Conservation (phyloP, 2,797 vertebrate species). For the Monodelphis domestica region DNA sequence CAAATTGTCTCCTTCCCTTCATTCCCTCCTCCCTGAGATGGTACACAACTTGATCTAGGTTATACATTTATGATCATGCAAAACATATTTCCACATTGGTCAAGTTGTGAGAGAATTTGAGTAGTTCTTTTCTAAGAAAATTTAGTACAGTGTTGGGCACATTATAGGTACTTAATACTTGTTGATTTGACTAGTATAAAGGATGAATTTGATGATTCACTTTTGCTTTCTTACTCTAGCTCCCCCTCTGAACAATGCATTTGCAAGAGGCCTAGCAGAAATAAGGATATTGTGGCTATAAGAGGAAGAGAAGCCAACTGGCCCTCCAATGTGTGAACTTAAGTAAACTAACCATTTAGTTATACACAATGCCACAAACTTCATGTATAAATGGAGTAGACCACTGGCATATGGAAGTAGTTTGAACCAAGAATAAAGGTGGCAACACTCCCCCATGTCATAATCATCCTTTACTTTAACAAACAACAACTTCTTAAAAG, state of each 20-base stretch:
- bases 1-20: too few species aligned
- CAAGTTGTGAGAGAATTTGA: too few species aligned
- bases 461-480: neutral
- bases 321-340: neutral
- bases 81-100: too few species aligned
- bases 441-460: neutral
- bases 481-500: neutral
- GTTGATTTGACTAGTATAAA: neutral
- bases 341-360: conserved; percentile 19
- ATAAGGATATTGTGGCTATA: neutral
- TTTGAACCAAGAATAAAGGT: neutral
- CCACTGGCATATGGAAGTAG: neutral
- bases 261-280: neutral
- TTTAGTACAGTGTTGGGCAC: neutral
- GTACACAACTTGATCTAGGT: too few species aligned
- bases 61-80: too few species aligned
- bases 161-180: neutral
- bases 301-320: neutral
- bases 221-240: neutral
- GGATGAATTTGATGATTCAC: neutral
- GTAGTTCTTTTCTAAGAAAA: neutral
- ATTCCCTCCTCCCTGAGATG: too few species aligned
- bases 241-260: neutral
- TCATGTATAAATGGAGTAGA: neutral
- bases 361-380: conserved; percentile 10